Evolutionary conservation across 2,888 invertebrate genomes (phyloP), one percentile per base, ranked within the genome.

Genomic region (Stomorhina lunata): DNA sequence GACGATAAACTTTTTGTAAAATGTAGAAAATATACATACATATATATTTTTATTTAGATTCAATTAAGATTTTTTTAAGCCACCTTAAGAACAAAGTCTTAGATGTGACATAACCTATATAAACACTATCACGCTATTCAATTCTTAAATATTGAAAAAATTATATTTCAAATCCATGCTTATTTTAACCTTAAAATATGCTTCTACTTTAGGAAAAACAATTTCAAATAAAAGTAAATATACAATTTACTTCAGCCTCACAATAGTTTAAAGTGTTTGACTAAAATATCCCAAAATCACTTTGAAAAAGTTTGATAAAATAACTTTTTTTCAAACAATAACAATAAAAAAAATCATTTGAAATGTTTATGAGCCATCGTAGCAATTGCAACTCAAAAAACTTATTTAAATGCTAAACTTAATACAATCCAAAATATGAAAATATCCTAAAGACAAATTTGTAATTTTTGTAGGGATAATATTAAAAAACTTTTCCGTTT

Each of bases 211-310:
- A n/a, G n/a, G n/a, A n/a, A n/a, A n/a, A n/a, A n/a, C n/a, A n/a
- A 45, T 17, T 25, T 20, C 0, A 29, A 6, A 50, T 4, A 12
- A 63, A 20, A 6, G n/a, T n/a, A n/a, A n/a, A n/a, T n/a, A n/a
- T n/a, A n/a, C 15, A 29, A 5, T 12, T 48, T 2, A 12, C n/a
- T 48, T 0, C 6, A 53, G 2, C 9, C 10, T 15, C 1, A 2
- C 63, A 55, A 85, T 86, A 85, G 84, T 85, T 86, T 68, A 57
- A 81, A 81, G 71, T 71, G 71, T 66, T 76, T 66, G 34, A 81
- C 61, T 68, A 76, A 76, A 76, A 72, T 79, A 78, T 79, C 71
- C 69, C 71, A 79, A 83, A 80, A 53, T 68, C 53, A 61, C 34
- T 77, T 53, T 66, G 32, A 29, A 34, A 75, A 83, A 68, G 20